phyloP scores from a whole-genome alignment of 2,113 vertebrate species.

The Alces alces region DNA sequence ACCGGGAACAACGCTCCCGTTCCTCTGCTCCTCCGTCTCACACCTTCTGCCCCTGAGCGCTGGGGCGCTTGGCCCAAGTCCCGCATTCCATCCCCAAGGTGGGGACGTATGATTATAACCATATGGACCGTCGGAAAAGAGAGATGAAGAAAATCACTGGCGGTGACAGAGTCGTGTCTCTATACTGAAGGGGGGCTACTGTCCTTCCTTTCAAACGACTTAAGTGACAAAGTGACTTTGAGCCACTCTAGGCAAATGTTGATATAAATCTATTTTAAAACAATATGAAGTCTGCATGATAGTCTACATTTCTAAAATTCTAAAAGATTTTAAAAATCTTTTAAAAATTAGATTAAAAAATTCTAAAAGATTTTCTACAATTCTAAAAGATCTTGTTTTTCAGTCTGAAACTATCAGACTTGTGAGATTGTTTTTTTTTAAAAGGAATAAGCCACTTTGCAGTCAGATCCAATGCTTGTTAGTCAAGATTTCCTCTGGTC shows the following conservation, averaged over 20 bases:
- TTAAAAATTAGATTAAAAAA: no score
- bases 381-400: conserved; percentile 46
- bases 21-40: not conserved
- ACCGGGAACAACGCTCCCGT: fast-evolving
- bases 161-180: not conserved
- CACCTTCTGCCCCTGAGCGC: not conserved
- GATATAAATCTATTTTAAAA: conserved; percentile 45
- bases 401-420: conserved; percentile 16
- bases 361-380: not conserved
- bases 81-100: conserved; percentile 33
- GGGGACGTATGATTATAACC: conserved; percentile 35
- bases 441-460: not conserved
- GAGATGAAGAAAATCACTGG: not conserved
- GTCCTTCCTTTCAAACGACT: conserved; percentile 30
- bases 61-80: not conserved
- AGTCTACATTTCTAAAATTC: not conserved
- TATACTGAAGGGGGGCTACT: not conserved
- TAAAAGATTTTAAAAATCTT: no score
- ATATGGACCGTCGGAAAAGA: not conserved
- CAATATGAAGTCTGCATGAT: conserved; percentile 22
- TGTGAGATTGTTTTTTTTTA: not conserved
- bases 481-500: conserved; percentile 12
- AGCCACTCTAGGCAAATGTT: conserved; percentile 12
- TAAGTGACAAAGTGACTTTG: not conserved
- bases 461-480: conserved; percentile 3